Conservation (phyloP, 2,113 vertebrate genomes). For the Psammodynastes pulverulentus region DNA sequence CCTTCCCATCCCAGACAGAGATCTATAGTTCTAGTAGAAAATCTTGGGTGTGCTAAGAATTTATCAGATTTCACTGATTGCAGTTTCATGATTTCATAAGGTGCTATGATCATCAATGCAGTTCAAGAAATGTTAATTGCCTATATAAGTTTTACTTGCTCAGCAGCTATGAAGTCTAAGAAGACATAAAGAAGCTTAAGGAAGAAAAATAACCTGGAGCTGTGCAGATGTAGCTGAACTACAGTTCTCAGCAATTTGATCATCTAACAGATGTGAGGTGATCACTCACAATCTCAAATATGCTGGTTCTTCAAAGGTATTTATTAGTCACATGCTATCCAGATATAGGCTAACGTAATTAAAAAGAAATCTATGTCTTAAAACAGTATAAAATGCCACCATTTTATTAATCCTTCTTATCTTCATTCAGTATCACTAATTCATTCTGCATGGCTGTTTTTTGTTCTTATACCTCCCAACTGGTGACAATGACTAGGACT, state of each 20-base stretch:
- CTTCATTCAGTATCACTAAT: slow-evolving; percentile 33
- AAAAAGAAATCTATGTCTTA: slow-evolving; percentile 2
- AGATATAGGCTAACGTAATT: not conserved
- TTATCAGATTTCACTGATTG: not conserved
- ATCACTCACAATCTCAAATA: not conserved
- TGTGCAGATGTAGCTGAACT: not conserved
- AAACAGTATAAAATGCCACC: slow-evolving; percentile 22
- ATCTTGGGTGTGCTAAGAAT: not conserved
- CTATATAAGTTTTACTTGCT: not conserved
- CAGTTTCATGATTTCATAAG: not conserved
- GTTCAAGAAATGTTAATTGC: not conserved
- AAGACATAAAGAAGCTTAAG: not conserved
- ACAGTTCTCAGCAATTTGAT: not conserved
- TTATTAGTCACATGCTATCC: not conserved
- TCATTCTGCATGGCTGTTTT: slow-evolving; percentile 30
- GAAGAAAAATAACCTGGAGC: not conserved
- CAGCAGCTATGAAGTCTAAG: not conserved
- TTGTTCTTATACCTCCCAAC: slow-evolving; percentile 14
- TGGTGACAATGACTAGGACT: slow-evolving; percentile 16
- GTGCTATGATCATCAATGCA: not conserved
- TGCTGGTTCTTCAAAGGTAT: not conserved
- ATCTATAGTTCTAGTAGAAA: not conserved
- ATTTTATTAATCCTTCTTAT: slow-evolving; percentile 33
- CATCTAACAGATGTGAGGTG: not conserved
- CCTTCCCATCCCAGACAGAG: not conserved